Evolutionary conservation across 2,888 invertebrate species (phyloP).

Genomic region (Agrilus cyanescens): DNA sequence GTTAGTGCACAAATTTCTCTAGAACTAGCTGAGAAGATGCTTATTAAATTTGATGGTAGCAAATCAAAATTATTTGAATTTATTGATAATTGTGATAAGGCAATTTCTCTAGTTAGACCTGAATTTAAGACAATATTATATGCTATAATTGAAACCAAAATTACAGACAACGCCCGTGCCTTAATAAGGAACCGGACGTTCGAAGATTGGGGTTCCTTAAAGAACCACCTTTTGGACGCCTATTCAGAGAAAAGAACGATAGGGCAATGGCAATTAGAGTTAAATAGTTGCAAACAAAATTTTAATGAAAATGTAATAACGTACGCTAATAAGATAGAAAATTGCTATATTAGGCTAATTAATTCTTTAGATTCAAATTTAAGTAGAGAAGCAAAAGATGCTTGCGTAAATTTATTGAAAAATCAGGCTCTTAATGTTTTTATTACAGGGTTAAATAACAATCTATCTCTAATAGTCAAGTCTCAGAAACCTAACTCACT

Average conservation of each 20-base stretch:
- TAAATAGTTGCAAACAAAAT: slow-evolving; percentile 5
- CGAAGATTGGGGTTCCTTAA: slow-evolving; percentile 1
- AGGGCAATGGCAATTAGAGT: slow-evolving; percentile 5
- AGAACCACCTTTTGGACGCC: slow-evolving; percentile 4
- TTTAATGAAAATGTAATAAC: slow-evolving; percentile 3
- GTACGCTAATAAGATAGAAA: slow-evolving; percentile 16
- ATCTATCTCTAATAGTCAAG: too few species aligned
- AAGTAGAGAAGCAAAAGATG: slow-evolving; percentile 11
- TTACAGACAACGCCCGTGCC: slow-evolving; percentile 6
- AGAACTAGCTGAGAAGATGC: too few species aligned
- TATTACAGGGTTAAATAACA: too few species aligned
- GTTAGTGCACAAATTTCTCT: too few species aligned
- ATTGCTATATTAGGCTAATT: slow-evolving; percentile 17
- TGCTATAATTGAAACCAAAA: slow-evolving; percentile 5
- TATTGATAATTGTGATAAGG: background rate
- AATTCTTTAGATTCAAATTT: slow-evolving; percentile 14
- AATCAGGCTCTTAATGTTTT: too few species aligned
- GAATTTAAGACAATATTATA: background rate
- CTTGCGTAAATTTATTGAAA: slow-evolving; percentile 19
- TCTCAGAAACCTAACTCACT: background rate
- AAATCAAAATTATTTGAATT: too few species aligned
- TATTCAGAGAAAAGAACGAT: slow-evolving; percentile 3
- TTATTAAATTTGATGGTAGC: too few species aligned
- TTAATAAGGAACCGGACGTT: slow-evolving; percentile 5
- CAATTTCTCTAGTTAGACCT: background rate